Conservation (phyloP, 2,797 vertebrate genomes). For the Anguilla obscura region DNA sequence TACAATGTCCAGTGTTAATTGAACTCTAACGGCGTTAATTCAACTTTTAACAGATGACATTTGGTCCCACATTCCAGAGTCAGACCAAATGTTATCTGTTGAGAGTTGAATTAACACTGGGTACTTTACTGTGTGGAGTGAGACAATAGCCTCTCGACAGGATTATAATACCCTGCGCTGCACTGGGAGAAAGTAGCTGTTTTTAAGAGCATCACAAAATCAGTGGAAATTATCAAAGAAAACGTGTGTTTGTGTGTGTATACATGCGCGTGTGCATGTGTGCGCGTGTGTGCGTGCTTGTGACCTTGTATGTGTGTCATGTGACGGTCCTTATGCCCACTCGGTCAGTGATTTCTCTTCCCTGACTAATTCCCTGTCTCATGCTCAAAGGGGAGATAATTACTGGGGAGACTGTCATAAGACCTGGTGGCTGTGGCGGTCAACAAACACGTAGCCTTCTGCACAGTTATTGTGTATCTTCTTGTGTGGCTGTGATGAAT, state of each 20-base stretch:
- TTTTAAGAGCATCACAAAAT: not conserved
- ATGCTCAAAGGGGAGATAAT: not conserved
- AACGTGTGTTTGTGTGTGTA: constrained; percentile 35
- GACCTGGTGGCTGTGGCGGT: not conserved
- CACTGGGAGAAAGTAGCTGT: not conserved
- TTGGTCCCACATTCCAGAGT: too few species aligned
- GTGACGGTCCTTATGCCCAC: not conserved
- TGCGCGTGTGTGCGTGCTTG: constrained; percentile 23
- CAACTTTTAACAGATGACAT: too few species aligned
- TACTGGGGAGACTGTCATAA: not conserved
- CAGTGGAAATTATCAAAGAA: not conserved
- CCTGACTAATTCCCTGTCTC: not conserved
- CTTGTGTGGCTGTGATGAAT: constrained; percentile 18
- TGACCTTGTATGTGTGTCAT: constrained; percentile 44
- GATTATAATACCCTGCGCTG: not conserved
- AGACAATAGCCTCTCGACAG: not conserved
- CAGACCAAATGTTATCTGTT: too few species aligned
- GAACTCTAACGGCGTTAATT: too few species aligned
- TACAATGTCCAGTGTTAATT: too few species aligned
- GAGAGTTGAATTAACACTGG: too few species aligned
- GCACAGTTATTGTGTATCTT: not conserved
- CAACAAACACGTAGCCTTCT: too few species aligned
- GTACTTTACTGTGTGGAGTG: too few species aligned
- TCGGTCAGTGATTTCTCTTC: not conserved
- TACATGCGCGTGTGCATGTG: constrained; percentile 36